These are phyloP conservation scores for Sphyrna mokarran DNA, from an alignment of 2,113 vertebrate species.

Conservation along the genomic window DNA sequence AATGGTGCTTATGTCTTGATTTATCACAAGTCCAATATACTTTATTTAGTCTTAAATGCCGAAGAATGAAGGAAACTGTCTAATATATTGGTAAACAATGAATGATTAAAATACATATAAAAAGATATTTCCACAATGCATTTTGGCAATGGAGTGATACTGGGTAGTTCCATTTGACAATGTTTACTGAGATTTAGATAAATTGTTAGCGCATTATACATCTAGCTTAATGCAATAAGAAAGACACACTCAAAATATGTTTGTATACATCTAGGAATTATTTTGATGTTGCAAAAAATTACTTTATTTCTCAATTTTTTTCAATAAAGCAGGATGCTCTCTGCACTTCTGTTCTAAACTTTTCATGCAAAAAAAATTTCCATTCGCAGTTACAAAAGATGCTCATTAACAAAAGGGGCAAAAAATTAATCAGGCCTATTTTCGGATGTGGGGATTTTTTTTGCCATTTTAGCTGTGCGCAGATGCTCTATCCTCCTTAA, in stretches of 20 bases:
- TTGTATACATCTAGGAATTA: neutral
- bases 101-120: neutral
- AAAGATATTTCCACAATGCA: neutral
- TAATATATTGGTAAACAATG: neutral
- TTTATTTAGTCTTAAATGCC: neutral
- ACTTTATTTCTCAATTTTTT: neutral
- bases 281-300: neutral
- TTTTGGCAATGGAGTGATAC: neutral
- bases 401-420: neutral
- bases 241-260: neutral
- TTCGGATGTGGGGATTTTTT: no score
- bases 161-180: neutral
- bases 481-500: neutral
- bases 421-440: neutral
- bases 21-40: neutral
- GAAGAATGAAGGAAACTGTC: neutral
- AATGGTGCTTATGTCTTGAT: neutral
- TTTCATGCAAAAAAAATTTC: slow-evolving; percentile 5
- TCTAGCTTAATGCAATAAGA: neutral
- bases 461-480: neutral
- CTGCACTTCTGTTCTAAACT: neutral
- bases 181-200: neutral
- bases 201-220: neutral
- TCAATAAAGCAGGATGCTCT: neutral
- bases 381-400: neutral